These are phyloP conservation scores for Podilymbus podiceps DNA, from an alignment of 2,113 vertebrate species.

Conservation along the genomic window DNA sequence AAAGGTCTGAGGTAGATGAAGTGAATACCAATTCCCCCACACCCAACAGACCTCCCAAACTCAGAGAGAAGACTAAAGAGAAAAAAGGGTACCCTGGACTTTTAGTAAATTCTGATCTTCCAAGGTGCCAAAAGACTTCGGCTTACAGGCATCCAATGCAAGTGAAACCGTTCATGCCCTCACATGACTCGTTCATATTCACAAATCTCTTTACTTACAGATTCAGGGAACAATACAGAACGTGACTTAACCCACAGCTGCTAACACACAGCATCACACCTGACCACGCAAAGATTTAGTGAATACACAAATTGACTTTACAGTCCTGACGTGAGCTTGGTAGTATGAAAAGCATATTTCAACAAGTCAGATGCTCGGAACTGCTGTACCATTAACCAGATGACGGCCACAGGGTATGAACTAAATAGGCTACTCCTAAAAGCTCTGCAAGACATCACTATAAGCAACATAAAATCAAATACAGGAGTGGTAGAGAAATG, in stretches of 20 bases:
- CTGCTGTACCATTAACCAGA: not conserved
- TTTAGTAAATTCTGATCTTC: not conserved
- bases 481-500: not conserved
- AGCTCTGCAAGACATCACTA: not conserved
- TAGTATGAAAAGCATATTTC: not conserved
- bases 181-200: not conserved
- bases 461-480: not conserved
- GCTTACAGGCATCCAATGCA: not conserved
- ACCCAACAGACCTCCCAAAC: not conserved
- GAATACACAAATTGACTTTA: not conserved
- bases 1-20: not conserved
- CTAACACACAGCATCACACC: not conserved
- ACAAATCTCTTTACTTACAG: not conserved
- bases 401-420: not conserved
- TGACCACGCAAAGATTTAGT: not conserved
- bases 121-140: not conserved
- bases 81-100: not conserved
- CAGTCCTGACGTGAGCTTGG: not conserved
- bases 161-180: not conserved
- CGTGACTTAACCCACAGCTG: no score
- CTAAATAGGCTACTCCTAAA: not conserved
- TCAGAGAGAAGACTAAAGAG: not conserved
- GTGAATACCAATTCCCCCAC: not conserved
- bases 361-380: not conserved
- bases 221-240: not conserved